A percentile compares a stretch with the other conserved stretches of the same genome.
Conservation (phyloP, 2,113 vertebrate species). For the Emydocephalus ijimae region DNA sequence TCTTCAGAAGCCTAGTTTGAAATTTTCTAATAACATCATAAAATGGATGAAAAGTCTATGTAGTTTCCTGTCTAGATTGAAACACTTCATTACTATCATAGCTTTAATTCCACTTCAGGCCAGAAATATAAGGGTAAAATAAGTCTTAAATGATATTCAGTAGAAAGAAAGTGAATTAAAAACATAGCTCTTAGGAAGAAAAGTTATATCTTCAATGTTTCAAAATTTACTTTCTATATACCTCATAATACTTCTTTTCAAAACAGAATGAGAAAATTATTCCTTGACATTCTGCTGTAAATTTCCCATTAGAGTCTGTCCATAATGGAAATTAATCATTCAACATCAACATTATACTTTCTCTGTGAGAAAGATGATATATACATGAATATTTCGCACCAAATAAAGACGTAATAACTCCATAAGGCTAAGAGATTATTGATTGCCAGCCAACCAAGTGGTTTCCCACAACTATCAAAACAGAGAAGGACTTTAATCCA, state of each 20-base stretch:
- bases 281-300: background rate
- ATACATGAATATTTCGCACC: background rate
- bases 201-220: background rate
- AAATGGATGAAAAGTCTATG: background rate
- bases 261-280: background rate
- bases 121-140: background rate
- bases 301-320: background rate
- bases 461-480: background rate
- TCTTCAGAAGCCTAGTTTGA: slow-evolving; percentile 5
- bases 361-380: background rate
- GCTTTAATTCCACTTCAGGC: background rate
- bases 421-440: background rate
- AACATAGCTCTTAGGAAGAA: background rate
- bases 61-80: background rate
- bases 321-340: background rate
- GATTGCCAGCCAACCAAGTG: background rate
- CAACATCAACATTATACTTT: background rate
- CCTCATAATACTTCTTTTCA: background rate
- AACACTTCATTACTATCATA: background rate
- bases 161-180: background rate
- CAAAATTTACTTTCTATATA: background rate
- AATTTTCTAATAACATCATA: background rate
- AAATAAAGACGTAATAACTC: slow-evolving; percentile 3
- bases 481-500: background rate
- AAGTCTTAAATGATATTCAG: background rate